These are phyloP conservation scores for Drosophila ustulata DNA, from an alignment of 2,888 invertebrate species.

Conservation along the genomic window DNA sequence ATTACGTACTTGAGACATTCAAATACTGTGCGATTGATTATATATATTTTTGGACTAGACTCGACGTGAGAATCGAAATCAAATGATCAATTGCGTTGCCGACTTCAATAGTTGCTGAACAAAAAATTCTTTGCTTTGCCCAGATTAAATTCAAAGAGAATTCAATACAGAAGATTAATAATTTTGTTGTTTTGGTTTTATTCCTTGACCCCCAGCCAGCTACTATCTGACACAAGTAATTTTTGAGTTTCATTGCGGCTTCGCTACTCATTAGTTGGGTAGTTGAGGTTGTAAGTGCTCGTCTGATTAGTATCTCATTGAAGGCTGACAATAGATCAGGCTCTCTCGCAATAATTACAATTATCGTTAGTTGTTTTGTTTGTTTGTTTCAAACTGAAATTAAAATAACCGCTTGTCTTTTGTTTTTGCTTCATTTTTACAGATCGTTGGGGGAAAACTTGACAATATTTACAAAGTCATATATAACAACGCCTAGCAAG, in stretches of 20 bases:
- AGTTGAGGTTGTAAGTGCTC: not conserved
- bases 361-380: constrained; percentile 9
- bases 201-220: not conserved
- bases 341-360: constrained; percentile 11
- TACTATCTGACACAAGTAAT: not conserved
- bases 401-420: constrained; percentile 28
- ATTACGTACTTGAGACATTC: no score
- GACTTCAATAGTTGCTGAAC: no score
- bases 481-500: constrained; percentile 1
- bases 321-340: constrained; percentile 6
- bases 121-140: not conserved
- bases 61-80: no score
- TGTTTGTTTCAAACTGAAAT: constrained; percentile 3
- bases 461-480: constrained; percentile 17
- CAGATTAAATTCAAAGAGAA: not conserved
- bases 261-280: not conserved
- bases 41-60: no score
- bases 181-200: not conserved
- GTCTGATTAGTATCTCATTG: constrained; percentile 22
- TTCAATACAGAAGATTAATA: not conserved
- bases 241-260: constrained; percentile 6
- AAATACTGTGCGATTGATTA: not conserved
- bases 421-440: constrained; percentile 23
- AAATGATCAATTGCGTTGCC: no score
- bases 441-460: constrained; percentile 37